These are phyloP conservation scores for Spodoptera picta DNA, from an alignment of 2,888 invertebrate genomes.

Conservation along the genomic window DNA sequence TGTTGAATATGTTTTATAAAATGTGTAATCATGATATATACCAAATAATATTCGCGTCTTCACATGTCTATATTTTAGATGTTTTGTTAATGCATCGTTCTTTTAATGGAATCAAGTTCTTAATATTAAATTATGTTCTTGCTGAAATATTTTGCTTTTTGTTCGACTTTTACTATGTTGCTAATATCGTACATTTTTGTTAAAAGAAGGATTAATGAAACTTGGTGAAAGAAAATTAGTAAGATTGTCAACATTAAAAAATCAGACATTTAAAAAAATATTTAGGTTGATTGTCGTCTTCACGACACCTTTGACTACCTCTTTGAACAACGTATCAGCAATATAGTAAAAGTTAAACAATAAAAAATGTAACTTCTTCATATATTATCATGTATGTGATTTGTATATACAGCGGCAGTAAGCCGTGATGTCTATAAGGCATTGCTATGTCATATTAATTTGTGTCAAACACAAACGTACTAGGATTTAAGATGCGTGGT, in stretches of 20 bases:
- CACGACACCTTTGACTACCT: too few species aligned
- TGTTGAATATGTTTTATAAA: slow-evolving; percentile 41
- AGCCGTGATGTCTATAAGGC: slow-evolving; percentile 57
- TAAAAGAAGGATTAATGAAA: too few species aligned
- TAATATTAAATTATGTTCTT: slow-evolving; percentile 6
- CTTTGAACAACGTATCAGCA: neutral
- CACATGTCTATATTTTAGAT: slow-evolving; percentile 38
- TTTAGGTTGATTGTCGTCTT: too few species aligned
- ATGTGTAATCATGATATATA: slow-evolving; percentile 45
- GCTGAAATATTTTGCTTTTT: slow-evolving; percentile 16
- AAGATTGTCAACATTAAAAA: too few species aligned
- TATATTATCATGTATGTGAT: slow-evolving; percentile 45
- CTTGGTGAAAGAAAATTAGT: too few species aligned
- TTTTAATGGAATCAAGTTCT: slow-evolving; percentile 27
- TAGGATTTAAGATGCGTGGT: slow-evolving; percentile 40
- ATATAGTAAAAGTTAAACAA: slow-evolving; percentile 8
- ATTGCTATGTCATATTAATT: slow-evolving; percentile 63
- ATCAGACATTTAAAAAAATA: too few species aligned
- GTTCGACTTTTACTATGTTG: slow-evolving; percentile 9
- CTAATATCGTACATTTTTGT: neutral
- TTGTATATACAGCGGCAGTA: slow-evolving; percentile 41
- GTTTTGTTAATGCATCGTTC: slow-evolving; percentile 29
- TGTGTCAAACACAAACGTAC: slow-evolving; percentile 69
- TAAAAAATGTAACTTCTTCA: slow-evolving; percentile 22
- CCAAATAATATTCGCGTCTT: slow-evolving; percentile 44